Evolutionary conservation across 2,797 vertebrate species (phyloP).

Genomic region (Hyperoplus immaculatus): DNA sequence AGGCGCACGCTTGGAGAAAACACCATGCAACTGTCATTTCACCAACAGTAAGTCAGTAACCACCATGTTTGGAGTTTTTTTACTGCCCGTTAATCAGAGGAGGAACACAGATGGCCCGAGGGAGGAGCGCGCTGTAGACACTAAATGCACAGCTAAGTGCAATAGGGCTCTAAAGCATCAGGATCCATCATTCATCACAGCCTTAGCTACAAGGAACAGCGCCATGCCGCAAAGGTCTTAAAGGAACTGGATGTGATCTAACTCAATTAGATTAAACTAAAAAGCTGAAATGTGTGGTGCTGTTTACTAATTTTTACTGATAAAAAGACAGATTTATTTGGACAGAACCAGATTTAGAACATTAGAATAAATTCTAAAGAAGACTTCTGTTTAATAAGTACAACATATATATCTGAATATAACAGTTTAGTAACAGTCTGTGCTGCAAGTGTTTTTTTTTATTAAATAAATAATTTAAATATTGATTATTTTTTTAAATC

Average conservation of each 20-base stretch:
- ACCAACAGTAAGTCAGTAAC: conserved; percentile 40
- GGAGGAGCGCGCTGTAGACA: conserved; percentile 62
- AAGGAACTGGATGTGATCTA: conserved; percentile 59
- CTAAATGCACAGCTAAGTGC: conserved; percentile 75
- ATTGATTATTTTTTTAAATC: background rate
- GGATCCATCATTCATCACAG: conserved; percentile 70
- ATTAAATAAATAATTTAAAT: too few species aligned
- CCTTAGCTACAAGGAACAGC: conserved; percentile 51
- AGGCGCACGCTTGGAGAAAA: conserved; percentile 25
- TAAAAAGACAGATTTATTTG: conserved; percentile 15
- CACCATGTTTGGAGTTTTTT: conserved; percentile 55
- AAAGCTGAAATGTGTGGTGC: conserved; percentile 30
- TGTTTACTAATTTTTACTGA: conserved; percentile 28
- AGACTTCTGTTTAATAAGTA: background rate
- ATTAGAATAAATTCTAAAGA: too few species aligned
- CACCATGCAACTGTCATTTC: conserved; percentile 51
- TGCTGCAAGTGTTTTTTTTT: background rate
- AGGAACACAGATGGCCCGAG: conserved; percentile 68
- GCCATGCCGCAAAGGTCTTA: conserved; percentile 54
- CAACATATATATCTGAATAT: background rate
- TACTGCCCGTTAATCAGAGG: conserved; percentile 76
- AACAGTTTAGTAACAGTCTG: background rate
- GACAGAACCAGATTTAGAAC: background rate
- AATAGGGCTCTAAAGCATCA: conserved; percentile 65
- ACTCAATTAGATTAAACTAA: conserved; percentile 55